Evolutionary conservation across 2,888 invertebrate species (phyloP), one percentile per base, ranked within the genome.

Genomic region (Geophilus truncorum): DNA sequence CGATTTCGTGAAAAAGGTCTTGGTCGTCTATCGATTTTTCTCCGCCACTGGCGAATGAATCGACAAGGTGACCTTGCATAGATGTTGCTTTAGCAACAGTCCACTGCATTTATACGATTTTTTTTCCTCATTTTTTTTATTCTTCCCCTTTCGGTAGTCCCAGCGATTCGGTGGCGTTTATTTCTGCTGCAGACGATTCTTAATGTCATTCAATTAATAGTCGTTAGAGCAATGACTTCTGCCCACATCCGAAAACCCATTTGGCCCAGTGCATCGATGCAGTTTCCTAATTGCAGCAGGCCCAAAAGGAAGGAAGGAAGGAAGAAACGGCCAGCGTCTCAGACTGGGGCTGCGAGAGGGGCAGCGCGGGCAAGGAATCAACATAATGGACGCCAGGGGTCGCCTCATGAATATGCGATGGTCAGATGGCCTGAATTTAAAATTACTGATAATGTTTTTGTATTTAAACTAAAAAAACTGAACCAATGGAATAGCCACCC

Each of bases 401-500:
- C 40, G 32, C 21, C 45, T 78, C 78, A 78, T 78, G 78, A 78
- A 78, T 78, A 78, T 40, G 78, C 78, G 78, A 78, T 78, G 36
- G 36, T 45, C 78, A 36, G 78, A 78, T 78, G 28, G 36, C 23
- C 78, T 45, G 78, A 36, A 78, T 78, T 78, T 78, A 78, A 78
- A 78, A 78, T 78, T 78, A 78, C 36, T 78, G 78, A 78, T 40
- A 78, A 78, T 78, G 78, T 78, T 78, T 78, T 78, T 78, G 78
- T 78, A 78, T 78, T 78, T 78, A 78, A 78, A 78, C 21, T 78
- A 28, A 36, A 78, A 75, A 79, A 79, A 62, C 28, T 79, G 79
- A 45, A 79, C 79, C 79, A 79, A 79, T 79, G 34, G 79, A 28
- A 62, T 28, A 18, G 28, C 30, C 62, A 51, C 45, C 51, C 51